These are phyloP conservation scores for Nemotelus pantherinus DNA, from an alignment of 2,888 invertebrate species.

Conservation along the genomic window DNA sequence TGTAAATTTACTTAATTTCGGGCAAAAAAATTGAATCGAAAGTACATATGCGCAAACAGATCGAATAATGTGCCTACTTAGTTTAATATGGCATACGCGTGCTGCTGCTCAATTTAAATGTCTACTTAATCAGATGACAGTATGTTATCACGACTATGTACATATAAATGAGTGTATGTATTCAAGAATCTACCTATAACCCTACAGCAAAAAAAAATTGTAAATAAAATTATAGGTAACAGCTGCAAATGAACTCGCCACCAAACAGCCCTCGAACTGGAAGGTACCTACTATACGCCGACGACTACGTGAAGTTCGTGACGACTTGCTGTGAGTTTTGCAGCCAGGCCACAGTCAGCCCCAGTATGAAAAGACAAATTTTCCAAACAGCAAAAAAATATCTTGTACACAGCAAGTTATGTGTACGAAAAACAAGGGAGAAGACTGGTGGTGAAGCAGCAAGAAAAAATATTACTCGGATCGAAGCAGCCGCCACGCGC, in stretches of 20 bases:
- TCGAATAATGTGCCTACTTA: neutral
- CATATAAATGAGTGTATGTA: too few relatives aligned
- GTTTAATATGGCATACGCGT: neutral
- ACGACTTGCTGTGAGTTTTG: too few relatives aligned
- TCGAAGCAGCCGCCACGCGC: constrained; percentile 46
- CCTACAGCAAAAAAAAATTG: constrained; percentile 11
- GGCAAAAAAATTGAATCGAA: neutral
- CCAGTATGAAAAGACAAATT: neutral
- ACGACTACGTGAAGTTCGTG: too few relatives aligned
- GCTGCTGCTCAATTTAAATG: neutral
- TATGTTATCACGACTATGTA: constrained; percentile 19
- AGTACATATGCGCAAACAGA: neutral
- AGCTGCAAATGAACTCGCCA: constrained; percentile 24
- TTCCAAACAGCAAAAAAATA: constrained; percentile 16
- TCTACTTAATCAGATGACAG: constrained; percentile 27
- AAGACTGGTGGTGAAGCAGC: constrained; percentile 24
- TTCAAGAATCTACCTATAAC: neutral
- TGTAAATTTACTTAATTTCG: neutral
- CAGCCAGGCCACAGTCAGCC: too few relatives aligned
- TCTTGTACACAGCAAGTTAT: neutral
- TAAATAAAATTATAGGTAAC: constrained; percentile 38
- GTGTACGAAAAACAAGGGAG: neutral
- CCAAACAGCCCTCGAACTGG: neutral
- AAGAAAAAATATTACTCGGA: neutral
- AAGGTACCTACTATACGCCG: neutral